Conservation (phyloP, 1,140 invertebrate genomes). For the Leptonema lineaticorne region DNA sequence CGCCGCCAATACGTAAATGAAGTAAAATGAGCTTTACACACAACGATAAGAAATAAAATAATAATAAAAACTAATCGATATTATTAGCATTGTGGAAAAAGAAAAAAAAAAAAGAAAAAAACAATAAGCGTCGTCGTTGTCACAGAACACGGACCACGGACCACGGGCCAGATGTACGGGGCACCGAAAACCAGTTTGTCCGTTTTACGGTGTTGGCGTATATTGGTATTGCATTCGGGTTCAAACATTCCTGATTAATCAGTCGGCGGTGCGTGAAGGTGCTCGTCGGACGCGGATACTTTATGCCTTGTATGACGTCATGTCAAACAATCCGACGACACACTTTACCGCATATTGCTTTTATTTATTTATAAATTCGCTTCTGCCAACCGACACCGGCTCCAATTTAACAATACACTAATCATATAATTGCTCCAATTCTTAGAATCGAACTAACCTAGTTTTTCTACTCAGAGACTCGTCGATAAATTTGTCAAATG, state of each 20-base stretch:
- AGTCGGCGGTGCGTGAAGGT: not conserved
- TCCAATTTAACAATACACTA: too few relatives aligned
- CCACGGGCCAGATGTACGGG: not conserved
- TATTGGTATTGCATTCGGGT: not conserved
- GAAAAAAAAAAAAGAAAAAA: not conserved
- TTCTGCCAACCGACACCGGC: too few relatives aligned
- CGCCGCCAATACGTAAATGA: not conserved
- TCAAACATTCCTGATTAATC: constrained; percentile 13
- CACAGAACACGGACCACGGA: too few relatives aligned
- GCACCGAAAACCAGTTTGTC: not conserved
- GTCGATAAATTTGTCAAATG: too few relatives aligned
- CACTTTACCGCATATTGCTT: not conserved
- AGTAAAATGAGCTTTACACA: too few relatives aligned
- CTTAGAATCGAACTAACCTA: too few relatives aligned
- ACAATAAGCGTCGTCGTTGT: not conserved
- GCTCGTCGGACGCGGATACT: not conserved
- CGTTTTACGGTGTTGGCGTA: not conserved
- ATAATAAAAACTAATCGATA: too few relatives aligned
- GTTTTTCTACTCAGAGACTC: too few relatives aligned
- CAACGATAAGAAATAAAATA: not conserved
- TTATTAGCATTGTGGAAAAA: too few relatives aligned
- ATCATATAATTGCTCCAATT: too few relatives aligned
- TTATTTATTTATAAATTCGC: not conserved
- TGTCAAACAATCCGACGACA: not conserved
- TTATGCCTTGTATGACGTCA: too few relatives aligned